Conservation (phyloP, 2,888 invertebrate genomes). For the Ophraella communa region DNA sequence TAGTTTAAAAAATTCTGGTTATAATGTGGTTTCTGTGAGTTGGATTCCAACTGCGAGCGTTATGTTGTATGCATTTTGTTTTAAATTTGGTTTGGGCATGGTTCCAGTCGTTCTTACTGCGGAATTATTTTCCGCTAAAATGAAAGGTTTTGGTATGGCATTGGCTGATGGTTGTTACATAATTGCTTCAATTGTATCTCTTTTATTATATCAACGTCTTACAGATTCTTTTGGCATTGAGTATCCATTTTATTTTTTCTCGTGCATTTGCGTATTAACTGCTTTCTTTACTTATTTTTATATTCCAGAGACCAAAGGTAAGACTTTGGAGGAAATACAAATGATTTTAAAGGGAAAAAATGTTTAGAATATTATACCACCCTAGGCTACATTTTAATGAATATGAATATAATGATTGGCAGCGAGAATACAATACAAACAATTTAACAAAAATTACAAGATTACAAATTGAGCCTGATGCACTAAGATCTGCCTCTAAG, state of each 20-base stretch:
- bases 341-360: constrained; percentile 51
- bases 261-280: constrained; percentile 50
- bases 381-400: no score
- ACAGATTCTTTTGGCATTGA: constrained; percentile 48
- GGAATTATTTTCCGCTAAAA: constrained; percentile 56
- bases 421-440: no score
- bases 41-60: constrained; percentile 49
- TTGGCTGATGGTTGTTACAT: constrained; percentile 55
- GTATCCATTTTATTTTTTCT: constrained; percentile 55
- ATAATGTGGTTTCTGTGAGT: constrained; percentile 44
- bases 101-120: constrained; percentile 58
- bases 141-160: constrained; percentile 58
- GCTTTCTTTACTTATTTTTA: constrained; percentile 52
- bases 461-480: no score
- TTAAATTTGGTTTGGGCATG: constrained; percentile 55
- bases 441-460: no score
- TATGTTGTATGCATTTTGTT: constrained; percentile 48
- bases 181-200: constrained; percentile 51
- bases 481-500: no score
- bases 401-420: no score
- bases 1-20: constrained; percentile 47
- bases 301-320: constrained; percentile 56
- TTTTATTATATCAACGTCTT: constrained; percentile 52
- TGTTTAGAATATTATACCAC: neutral
- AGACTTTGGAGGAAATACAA: constrained; percentile 57